These are phyloP conservation scores for Colostygia pectinataria DNA, from an alignment of 2,888 invertebrate genomes.

Conservation along the genomic window DNA sequence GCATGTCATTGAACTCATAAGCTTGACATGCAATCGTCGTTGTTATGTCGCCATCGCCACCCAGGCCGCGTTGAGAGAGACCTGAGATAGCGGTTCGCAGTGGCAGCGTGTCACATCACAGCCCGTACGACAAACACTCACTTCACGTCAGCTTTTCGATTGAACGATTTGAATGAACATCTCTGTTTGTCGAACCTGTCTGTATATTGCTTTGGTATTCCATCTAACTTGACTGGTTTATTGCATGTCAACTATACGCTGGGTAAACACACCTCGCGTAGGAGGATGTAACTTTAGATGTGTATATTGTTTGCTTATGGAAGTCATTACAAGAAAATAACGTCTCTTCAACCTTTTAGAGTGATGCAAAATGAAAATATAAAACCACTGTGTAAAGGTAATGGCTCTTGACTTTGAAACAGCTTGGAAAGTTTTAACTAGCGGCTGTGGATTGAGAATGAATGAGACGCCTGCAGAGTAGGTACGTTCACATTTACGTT, in stretches of 20 bases:
- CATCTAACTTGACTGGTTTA: constrained; percentile 51
- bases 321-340: constrained; percentile 23
- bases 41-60: constrained; percentile 39
- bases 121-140: constrained; percentile 42
- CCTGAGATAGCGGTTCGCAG: constrained; percentile 41
- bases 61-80: constrained; percentile 38
- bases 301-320: constrained; percentile 29
- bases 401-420: constrained; percentile 42
- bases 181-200: constrained; percentile 42
- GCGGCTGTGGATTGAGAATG: constrained; percentile 42
- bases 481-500: constrained; percentile 40
- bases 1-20: constrained; percentile 33
- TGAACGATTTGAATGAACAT: constrained; percentile 43
- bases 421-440: constrained; percentile 51
- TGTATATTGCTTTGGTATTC: constrained; percentile 40
- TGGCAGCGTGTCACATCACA: constrained; percentile 47
- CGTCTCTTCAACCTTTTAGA: constrained; percentile 28
- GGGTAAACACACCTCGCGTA: constrained; percentile 39
- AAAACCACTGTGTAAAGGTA: constrained; percentile 38
- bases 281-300: constrained; percentile 45
- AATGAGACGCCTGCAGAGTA: constrained; percentile 42
- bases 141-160: constrained; percentile 47
- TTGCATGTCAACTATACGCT: constrained; percentile 46
- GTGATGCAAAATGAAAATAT: constrained; percentile 37
- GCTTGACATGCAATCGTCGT: constrained; percentile 33